A percentile compares a stretch with the other conserved stretches of the same genome.
Conservation (phyloP, 2,888 invertebrate genomes). For the Ochropleura leucogaster region DNA sequence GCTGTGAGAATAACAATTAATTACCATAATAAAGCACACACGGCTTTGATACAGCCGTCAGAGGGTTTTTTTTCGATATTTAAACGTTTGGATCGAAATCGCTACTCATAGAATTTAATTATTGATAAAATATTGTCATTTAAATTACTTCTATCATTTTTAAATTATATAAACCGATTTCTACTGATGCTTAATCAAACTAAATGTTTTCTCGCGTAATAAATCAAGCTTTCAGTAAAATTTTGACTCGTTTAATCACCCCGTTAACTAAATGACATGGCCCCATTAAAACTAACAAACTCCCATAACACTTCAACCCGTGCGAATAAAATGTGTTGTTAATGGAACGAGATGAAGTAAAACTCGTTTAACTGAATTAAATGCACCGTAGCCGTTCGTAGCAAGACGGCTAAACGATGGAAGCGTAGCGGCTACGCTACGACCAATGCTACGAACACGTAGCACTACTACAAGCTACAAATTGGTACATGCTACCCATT, state of each 20-base stretch:
- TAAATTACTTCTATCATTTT: background rate
- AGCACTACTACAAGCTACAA: constrained; percentile 69
- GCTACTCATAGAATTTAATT: background rate
- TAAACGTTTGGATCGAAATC: background rate
- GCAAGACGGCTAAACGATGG: constrained; percentile 41
- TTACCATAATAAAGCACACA: constrained; percentile 53
- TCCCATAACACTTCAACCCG: constrained; percentile 42
- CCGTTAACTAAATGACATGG: constrained; percentile 19
- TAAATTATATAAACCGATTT: background rate
- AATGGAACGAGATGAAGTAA: constrained; percentile 61
- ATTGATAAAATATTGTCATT: background rate
- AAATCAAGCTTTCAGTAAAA: background rate
- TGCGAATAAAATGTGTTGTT: constrained; percentile 52
- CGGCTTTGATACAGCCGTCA: constrained; percentile 41
- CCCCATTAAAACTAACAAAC: constrained; percentile 55
- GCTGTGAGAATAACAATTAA: constrained; percentile 58
- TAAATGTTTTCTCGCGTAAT: constrained; percentile 14
- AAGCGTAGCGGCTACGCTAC: constrained; percentile 47
- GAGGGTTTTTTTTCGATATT: constrained; percentile 13
- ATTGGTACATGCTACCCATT: constrained; percentile 68
- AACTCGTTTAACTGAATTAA: constrained; percentile 64
- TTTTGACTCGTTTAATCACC: constrained; percentile 26
- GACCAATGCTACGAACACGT: constrained; percentile 61
- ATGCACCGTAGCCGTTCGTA: constrained; percentile 52
- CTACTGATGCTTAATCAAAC: background rate